Conservation (phyloP, 2,113 vertebrate species). For the Perognathus longimembris region DNA sequence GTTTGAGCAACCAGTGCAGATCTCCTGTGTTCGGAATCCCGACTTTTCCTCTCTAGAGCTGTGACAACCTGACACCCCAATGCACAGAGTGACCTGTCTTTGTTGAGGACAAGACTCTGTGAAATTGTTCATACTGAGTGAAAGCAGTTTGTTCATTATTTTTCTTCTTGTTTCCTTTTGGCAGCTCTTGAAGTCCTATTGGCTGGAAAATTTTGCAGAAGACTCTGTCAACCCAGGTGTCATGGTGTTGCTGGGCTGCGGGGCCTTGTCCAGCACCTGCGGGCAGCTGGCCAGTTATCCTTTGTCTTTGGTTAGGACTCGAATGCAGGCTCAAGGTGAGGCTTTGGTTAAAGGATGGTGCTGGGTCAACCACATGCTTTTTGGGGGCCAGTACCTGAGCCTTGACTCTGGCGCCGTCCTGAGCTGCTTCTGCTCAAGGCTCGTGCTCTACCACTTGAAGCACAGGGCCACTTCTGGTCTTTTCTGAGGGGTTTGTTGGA, state of each 20-base stretch:
- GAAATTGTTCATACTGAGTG: neutral
- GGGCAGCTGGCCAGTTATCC: constrained; percentile 96
- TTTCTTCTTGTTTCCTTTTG: constrained; percentile 44
- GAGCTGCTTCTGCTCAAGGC: too few relatives aligned
- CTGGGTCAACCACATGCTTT: too few relatives aligned
- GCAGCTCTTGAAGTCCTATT: constrained; percentile 93
- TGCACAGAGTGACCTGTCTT: too few relatives aligned
- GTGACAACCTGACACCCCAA: too few relatives aligned
- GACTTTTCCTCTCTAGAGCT: neutral
- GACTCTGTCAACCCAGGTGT: constrained; percentile 94
- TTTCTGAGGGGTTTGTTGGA: too few relatives aligned
- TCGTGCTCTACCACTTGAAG: too few relatives aligned
- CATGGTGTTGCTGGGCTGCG: constrained; percentile 92
- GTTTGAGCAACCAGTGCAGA: neutral
- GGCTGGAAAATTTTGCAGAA: constrained; percentile 92
- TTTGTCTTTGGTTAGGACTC: constrained; percentile 93
- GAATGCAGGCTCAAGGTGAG: constrained; percentile 97
- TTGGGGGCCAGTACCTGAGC: too few relatives aligned
- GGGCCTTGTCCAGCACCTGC: constrained; percentile 94
- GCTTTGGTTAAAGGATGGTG: neutral
- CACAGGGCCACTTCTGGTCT: too few relatives aligned
- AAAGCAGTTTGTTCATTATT: neutral
- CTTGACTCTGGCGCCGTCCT: too few relatives aligned
- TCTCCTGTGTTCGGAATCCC: too few relatives aligned
- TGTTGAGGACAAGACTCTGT: too few relatives aligned